phyloP scores from a whole-genome alignment of 2,113 vertebrate genomes.

The Tenrec ecaudatus region DNA sequence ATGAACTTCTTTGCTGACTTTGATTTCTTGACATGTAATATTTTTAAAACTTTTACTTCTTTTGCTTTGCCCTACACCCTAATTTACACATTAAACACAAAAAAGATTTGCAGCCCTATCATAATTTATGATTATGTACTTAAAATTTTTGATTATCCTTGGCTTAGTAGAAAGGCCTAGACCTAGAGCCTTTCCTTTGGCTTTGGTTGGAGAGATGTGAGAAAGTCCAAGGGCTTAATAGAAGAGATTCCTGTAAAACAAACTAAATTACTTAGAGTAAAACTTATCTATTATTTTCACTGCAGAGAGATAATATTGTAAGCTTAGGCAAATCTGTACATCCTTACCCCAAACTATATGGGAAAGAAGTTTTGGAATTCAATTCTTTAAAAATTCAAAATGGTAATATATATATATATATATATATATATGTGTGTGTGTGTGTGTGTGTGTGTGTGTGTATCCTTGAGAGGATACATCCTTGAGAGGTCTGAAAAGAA shows the following conservation, averaged over 20 bases:
- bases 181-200: too few relatives aligned
- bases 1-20: neutral
- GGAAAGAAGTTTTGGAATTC: neutral
- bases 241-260: slow-evolving; percentile 32
- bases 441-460: too few relatives aligned
- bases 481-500: neutral
- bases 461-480: neutral
- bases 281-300: slow-evolving; percentile 40
- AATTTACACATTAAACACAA: slow-evolving; percentile 18
- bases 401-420: too few relatives aligned
- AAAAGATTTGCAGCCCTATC: neutral
- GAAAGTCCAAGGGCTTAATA: slow-evolving; percentile 12
- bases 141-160: slow-evolving; percentile 20
- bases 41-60: slow-evolving; percentile 13
- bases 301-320: neutral
- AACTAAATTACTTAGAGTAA: neutral
- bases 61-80: slow-evolving; percentile 24
- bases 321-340: neutral
- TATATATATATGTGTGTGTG: too few relatives aligned
- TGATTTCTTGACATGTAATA: neutral
- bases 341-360: slow-evolving; percentile 38
- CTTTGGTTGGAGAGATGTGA: neutral
- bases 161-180: neutral
- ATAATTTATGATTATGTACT: neutral
- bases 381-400: neutral